Evolutionary conservation across 2,797 vertebrate species (phyloP).

Genomic region (Somateria mollissima): DNA sequence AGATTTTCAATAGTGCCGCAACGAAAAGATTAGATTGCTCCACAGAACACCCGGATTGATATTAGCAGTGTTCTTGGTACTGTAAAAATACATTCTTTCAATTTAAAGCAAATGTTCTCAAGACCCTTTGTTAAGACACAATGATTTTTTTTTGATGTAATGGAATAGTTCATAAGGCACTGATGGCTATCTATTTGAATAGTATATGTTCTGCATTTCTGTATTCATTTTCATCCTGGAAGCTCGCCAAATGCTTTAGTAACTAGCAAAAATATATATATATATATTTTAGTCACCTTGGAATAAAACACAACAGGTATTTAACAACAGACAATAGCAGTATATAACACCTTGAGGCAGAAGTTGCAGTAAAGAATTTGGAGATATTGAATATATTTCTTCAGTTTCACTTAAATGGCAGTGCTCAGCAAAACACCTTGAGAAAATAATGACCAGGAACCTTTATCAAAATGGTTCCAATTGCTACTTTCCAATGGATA

Average conservation of each 20-base stretch:
- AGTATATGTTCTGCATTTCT: slow-evolving; percentile 3
- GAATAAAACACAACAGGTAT: background rate
- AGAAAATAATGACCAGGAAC: background rate
- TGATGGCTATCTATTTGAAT: background rate
- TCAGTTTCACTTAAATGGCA: background rate
- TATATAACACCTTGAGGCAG: background rate
- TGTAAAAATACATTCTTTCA: slow-evolving; percentile 19
- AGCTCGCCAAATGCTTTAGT: background rate
- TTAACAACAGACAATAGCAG: background rate
- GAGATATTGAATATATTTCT: background rate
- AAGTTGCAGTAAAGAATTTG: background rate
- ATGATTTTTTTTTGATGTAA: background rate
- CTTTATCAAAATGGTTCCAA: background rate
- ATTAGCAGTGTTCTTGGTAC: background rate
- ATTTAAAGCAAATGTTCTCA: background rate
- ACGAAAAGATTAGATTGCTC: slow-evolving; percentile 13
- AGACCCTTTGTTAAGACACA: slow-evolving; percentile 20
- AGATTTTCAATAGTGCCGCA: background rate
- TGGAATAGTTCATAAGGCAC: background rate
- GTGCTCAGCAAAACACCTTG: background rate
- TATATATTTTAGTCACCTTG: background rate
- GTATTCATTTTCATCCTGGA: background rate
- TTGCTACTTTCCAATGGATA: background rate
- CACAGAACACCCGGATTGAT: background rate
- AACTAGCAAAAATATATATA: background rate